Evolutionary conservation across 2,797 vertebrate species (phyloP).

Genomic region (Scyliorhinus canicula): DNA sequence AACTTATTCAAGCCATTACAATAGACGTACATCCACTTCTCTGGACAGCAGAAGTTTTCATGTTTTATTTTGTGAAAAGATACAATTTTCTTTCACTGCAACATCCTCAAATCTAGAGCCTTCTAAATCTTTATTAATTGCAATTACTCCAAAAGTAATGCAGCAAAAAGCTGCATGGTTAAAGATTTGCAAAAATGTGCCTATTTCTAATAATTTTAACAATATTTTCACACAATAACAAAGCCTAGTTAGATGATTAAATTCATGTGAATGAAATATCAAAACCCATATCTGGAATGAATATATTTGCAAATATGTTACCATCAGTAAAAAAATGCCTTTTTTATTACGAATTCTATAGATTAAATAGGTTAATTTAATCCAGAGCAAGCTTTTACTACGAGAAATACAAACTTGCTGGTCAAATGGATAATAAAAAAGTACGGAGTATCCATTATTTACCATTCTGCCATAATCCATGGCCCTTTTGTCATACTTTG

Average conservation of each 20-base stretch:
- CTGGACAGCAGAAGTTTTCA: background rate
- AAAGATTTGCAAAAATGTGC: background rate
- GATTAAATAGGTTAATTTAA: background rate
- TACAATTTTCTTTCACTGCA: background rate
- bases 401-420: background rate
- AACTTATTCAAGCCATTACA: background rate
- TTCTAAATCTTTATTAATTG: background rate
- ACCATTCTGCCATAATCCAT: too few relatives aligned
- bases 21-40: background rate
- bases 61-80: background rate
- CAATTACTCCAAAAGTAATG: background rate
- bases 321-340: background rate
- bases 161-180: background rate
- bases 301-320: background rate
- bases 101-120: background rate
- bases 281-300: background rate
- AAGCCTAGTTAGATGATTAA: background rate
- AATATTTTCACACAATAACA: background rate
- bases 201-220: background rate
- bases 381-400: background rate
- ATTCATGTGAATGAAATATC: background rate
- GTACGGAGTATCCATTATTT: background rate
- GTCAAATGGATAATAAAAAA: background rate
- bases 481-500: background rate
- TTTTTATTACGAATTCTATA: background rate